Conservation (phyloP, 2,113 vertebrate species). For the Turdus rufiventris region DNA sequence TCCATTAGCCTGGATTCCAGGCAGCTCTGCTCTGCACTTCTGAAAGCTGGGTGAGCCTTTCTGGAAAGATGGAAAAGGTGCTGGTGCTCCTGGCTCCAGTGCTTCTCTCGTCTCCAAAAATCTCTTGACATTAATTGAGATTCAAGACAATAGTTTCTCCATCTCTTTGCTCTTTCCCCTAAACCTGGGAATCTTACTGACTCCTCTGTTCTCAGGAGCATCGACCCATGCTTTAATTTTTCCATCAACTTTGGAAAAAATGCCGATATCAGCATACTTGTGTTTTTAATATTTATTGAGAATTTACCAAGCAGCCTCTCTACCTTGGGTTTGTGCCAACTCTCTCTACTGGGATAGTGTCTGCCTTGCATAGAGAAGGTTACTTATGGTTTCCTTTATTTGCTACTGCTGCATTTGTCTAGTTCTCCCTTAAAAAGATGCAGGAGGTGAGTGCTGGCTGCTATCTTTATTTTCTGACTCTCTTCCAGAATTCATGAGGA, state of each 20-base stretch:
- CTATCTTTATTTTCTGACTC: constrained; percentile 37
- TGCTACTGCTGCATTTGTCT: background rate
- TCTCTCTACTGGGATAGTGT: background rate
- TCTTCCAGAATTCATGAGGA: constrained; percentile 45
- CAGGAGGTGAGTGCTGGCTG: constrained; percentile 34
- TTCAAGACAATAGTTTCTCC: background rate
- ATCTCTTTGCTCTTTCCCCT: background rate
- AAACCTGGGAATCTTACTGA: background rate
- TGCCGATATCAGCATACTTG: background rate
- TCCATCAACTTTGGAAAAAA: background rate
- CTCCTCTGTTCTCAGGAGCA: background rate
- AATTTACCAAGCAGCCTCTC: background rate
- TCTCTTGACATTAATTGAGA: background rate
- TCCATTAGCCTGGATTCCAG: background rate
- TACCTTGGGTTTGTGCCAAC: background rate
- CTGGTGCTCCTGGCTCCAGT: background rate
- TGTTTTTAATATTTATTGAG: background rate
- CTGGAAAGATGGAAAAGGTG: background rate
- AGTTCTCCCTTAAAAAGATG: constrained; percentile 16
- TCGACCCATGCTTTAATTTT: background rate
- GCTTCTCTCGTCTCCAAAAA: background rate
- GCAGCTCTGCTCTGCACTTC: background rate
- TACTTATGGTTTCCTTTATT: background rate
- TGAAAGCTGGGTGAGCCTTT: background rate
- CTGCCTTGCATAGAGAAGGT: background rate